Conservation (phyloP, 2,113 vertebrate species). For the Nibea albiflora region DNA sequence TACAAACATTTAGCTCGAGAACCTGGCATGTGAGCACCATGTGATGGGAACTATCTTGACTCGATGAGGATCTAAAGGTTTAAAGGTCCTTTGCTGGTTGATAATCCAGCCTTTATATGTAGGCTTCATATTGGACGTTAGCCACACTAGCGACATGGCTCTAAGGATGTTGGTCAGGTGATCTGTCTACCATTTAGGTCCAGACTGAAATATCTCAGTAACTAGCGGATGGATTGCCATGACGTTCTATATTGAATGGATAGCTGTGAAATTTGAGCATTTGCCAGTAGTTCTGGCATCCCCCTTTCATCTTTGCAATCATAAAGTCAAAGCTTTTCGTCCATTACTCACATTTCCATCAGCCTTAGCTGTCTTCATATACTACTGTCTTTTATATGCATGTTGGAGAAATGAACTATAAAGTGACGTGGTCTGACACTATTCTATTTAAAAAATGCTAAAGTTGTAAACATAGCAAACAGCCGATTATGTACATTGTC, state of each 20-base stretch:
- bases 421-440: background rate
- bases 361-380: background rate
- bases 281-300: background rate
- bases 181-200: background rate
- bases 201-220: background rate
- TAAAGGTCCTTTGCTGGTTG: background rate
- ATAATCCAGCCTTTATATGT: background rate
- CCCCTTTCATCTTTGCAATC: background rate
- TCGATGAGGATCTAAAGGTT: too few species aligned
- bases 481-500: slow-evolving; percentile 1
- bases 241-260: background rate
- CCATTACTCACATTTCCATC: background rate
- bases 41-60: too few species aligned
- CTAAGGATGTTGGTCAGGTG: background rate
- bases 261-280: too few species aligned
- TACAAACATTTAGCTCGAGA: too few species aligned
- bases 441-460: too few species aligned
- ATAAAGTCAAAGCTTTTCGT: background rate
- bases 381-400: too few species aligned
- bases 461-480: background rate
- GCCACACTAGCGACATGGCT: background rate
- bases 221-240: too few species aligned
- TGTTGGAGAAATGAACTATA: background rate
- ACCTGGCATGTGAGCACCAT: too few species aligned
- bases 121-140: background rate